A percentile compares a stretch with the other conserved stretches of the same genome.
These are phyloP conservation scores for Epizoanthus illoricatus DNA, from an alignment of 92 coral and sea anemone genomes.

Conservation along the genomic window DNA sequence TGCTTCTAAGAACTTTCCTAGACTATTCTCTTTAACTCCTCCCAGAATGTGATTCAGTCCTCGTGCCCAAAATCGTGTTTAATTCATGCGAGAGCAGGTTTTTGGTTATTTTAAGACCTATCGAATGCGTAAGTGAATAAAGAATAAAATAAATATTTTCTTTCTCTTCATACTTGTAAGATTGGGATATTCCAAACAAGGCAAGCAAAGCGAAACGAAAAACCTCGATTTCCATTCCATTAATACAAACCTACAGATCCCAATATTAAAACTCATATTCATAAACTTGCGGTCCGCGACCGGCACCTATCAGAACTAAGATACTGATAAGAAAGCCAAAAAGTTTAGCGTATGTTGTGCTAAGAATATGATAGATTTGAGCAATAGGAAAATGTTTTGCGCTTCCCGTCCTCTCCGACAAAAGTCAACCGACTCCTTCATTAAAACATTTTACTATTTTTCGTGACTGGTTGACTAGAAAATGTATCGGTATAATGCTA, in stretches of 20 bases:
- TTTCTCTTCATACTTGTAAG: conserved; percentile 32
- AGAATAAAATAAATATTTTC: conserved; percentile 44
- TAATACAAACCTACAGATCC: background rate
- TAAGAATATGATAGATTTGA: background rate
- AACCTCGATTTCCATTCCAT: conserved; percentile 6
- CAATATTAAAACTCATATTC: conserved; percentile 21
- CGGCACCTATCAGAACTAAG: background rate
- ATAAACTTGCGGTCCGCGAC: conserved; percentile 11
- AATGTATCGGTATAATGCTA: background rate
- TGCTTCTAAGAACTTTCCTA: conserved; percentile 26
- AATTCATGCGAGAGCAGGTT: conserved; percentile 63
- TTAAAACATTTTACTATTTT: background rate
- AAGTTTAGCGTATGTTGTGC: conserved; percentile 26
- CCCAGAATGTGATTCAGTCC: conserved; percentile 44
- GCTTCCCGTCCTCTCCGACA: conserved; percentile 1
- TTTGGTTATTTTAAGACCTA: conserved; percentile 45
- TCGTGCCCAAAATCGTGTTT: conserved; percentile 63
- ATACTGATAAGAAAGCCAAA: conserved; percentile 7
- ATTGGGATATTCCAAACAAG: conserved; percentile 19
- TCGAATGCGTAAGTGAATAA: conserved; percentile 32
- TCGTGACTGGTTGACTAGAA: conserved; percentile 21
- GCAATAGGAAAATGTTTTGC: conserved; percentile 17
- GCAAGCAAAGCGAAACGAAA: background rate
- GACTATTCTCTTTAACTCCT: conserved; percentile 55
- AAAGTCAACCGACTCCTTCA: conserved; percentile 20